These are phyloP conservation scores for Formica aserva DNA, from an alignment of 2,888 invertebrate genomes.

Conservation along the genomic window DNA sequence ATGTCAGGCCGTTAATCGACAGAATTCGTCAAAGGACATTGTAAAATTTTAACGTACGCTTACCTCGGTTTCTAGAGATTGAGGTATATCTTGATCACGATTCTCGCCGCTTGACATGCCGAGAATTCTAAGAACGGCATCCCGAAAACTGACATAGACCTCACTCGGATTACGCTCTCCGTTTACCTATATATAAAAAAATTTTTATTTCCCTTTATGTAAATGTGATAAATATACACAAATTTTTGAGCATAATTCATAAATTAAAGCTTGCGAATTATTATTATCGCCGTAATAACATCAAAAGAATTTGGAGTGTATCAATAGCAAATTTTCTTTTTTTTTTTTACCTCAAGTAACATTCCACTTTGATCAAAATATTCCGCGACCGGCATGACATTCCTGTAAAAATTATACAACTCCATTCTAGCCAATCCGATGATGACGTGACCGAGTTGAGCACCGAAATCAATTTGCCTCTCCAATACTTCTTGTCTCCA, in stretches of 20 bases:
- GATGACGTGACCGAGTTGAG: conserved; percentile 94
- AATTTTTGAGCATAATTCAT: not conserved
- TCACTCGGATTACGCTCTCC: conserved; percentile 95
- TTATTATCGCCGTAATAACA: too few species aligned
- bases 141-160: conserved; percentile 94
- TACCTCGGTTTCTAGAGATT: conserved; percentile 82
- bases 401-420: conserved; percentile 94
- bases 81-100: conserved; percentile 62
- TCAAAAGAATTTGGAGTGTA: not conserved
- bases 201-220: not conserved
- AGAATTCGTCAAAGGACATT: not conserved
- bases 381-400: conserved; percentile 96
- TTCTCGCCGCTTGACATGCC: conserved; percentile 85
- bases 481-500: conserved; percentile 95
- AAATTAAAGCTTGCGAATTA: not conserved
- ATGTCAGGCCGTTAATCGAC: not conserved
- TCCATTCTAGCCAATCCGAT: conserved; percentile 95
- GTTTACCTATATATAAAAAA: conserved; percentile 89
- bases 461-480: conserved; percentile 96
- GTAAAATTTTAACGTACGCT: conserved; percentile 6
- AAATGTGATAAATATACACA: not conserved
- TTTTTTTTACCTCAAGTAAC: conserved; percentile 88
- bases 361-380: conserved; percentile 96
- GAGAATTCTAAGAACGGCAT: conserved; percentile 92
- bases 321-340: not conserved